Evolutionary conservation across 2,888 invertebrate species (phyloP).

Genomic region (Sinhomidia bicolor): DNA sequence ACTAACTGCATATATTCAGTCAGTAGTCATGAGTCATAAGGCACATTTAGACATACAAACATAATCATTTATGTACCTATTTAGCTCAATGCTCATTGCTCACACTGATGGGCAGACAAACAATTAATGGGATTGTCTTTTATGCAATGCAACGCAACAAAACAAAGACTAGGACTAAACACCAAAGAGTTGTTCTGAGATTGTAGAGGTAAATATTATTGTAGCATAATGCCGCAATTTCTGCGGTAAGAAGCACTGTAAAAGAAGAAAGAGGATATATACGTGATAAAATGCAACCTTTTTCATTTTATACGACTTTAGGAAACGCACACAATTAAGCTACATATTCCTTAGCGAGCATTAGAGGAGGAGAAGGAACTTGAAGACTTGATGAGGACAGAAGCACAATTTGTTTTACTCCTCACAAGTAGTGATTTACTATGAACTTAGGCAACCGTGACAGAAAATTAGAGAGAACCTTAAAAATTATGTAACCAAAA

Average conservation of each 20-base stretch:
- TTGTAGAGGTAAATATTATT: not conserved
- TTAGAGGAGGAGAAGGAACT: not conserved
- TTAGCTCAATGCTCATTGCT: no score
- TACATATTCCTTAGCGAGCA: not conserved
- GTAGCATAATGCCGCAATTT: slow-evolving; percentile 24
- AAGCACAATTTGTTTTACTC: not conserved
- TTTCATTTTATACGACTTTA: slow-evolving; percentile 42
- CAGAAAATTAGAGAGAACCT: not conserved
- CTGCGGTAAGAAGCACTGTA: not conserved
- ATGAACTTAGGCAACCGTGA: slow-evolving; percentile 39
- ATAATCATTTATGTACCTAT: no score
- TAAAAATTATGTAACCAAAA: not conserved
- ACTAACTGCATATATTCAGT: no score
- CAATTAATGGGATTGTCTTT: slow-evolving; percentile 26
- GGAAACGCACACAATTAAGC: slow-evolving; percentile 32
- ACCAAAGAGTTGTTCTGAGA: not conserved
- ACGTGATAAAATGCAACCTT: not conserved
- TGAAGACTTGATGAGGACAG: not conserved
- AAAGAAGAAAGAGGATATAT: slow-evolving; percentile 27
- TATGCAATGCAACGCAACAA: not conserved
- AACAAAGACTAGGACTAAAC: not conserved
- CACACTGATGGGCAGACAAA: slow-evolving; percentile 27
- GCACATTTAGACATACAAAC: no score
- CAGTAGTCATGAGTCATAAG: no score
- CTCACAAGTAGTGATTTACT: slow-evolving; percentile 10